Evolutionary conservation across 2,113 vertebrate species (phyloP).

Genomic region (Rhabdornis inornatus): DNA sequence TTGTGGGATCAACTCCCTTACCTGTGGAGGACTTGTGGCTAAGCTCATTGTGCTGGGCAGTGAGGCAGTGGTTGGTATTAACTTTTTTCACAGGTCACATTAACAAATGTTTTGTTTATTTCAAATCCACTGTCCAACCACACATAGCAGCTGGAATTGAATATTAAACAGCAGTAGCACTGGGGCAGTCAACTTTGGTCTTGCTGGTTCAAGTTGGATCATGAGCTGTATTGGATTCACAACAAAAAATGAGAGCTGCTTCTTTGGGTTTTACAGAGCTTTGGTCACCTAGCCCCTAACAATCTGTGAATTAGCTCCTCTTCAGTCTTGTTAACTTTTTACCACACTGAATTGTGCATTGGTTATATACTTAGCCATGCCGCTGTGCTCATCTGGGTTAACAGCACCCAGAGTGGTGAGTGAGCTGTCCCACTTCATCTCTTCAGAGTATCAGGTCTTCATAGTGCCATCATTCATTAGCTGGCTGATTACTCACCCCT

Average conservation of each 20-base stretch:
- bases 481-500: neutral
- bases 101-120: neutral
- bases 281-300: neutral
- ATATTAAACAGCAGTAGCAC: neutral
- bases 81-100: neutral
- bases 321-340: neutral
- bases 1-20: neutral
- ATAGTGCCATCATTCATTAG: neutral
- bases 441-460: neutral
- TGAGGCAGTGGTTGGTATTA: neutral
- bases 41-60: neutral
- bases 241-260: neutral
- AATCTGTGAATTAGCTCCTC: neutral
- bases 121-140: neutral
- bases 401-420: neutral
- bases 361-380: neutral
- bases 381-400: neutral
- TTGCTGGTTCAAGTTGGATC: neutral
- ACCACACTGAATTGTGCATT: neutral
- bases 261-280: neutral
- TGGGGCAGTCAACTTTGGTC: neutral
- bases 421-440: neutral
- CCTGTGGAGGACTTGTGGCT: neutral
- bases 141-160: neutral
- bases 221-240: neutral